Evolutionary conservation across 2,888 invertebrate species (phyloP).

Genomic region (Sminthurinus aureus): DNA sequence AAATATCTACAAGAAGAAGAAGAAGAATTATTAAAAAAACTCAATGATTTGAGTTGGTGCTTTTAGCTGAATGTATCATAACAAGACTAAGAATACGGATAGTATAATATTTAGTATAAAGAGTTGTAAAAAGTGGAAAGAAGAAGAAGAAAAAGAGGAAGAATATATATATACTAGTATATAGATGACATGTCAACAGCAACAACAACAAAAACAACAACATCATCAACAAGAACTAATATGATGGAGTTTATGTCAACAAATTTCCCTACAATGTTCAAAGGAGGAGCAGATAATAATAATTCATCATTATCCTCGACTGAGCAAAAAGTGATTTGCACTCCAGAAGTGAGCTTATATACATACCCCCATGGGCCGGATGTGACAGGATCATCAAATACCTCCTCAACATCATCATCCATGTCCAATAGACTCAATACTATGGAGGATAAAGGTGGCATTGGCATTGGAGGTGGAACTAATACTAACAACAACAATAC

Average conservation of each 20-base stretch:
- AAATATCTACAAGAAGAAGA: too few species aligned
- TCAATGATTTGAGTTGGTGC: too few species aligned
- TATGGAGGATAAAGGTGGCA: slow-evolving; percentile 48
- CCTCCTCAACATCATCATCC: not conserved
- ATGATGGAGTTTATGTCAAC: slow-evolving; percentile 42
- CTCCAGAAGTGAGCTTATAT: slow-evolving; percentile 60
- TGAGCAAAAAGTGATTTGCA: slow-evolving; percentile 59
- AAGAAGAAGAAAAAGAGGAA: too few species aligned
- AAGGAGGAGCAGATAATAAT: slow-evolving; percentile 12
- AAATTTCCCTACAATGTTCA: slow-evolving; percentile 43
- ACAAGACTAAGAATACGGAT: too few species aligned
- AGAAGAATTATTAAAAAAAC: too few species aligned
- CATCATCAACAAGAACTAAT: too few species aligned
- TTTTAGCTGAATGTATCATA: too few species aligned
- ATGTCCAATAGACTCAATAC: slow-evolving; percentile 21
- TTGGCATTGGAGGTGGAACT: slow-evolving; percentile 19
- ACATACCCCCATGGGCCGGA: slow-evolving; percentile 55
- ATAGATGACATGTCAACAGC: too few species aligned
- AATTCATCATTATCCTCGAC: not conserved
- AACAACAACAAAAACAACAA: too few species aligned
- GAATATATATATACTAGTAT: too few species aligned
- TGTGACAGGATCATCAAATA: slow-evolving; percentile 35
- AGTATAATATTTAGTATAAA: too few species aligned
- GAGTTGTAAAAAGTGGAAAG: too few species aligned
- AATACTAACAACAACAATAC: not conserved